phyloP scores from a whole-genome alignment of 2,113 vertebrate species.

The Saimiri boliviensis region DNA sequence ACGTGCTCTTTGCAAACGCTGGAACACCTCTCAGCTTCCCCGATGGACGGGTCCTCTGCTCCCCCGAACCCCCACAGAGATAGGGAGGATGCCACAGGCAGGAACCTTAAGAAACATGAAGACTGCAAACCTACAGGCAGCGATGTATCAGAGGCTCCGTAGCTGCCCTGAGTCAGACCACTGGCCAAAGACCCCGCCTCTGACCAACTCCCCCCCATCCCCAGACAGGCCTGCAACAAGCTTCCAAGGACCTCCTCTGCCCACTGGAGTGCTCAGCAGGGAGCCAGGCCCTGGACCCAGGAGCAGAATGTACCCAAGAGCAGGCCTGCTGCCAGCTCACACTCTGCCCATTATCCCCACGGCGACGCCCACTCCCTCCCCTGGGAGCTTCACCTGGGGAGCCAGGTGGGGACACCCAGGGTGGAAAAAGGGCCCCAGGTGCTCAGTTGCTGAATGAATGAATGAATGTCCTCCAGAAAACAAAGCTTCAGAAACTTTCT shows the following conservation, averaged over 20 bases:
- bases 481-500: neutral
- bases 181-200: neutral
- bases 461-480: neutral
- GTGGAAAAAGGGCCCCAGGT: rapidly evolving
- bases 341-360: rapidly evolving
- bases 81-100: neutral
- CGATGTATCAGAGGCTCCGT: rapidly evolving
- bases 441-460: neutral
- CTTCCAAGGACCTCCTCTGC: neutral
- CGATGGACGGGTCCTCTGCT: neutral
- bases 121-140: rapidly evolving
- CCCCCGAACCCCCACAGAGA: neutral
- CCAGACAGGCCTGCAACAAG: neutral
- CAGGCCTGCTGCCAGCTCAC: neutral
- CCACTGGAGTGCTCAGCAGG: rapidly evolving
- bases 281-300: rapidly evolving
- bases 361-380: neutral
- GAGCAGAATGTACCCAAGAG: rapidly evolving
- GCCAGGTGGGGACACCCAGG: neutral
- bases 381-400: rapidly evolving
- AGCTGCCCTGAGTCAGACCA: neutral
- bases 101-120: neutral
- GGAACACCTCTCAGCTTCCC: neutral
- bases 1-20: neutral
- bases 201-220: neutral